Base-by-base conservation (phyloP, 92 coral and sea anemone genomes). In the Phenganax stokvisi region DNA sequence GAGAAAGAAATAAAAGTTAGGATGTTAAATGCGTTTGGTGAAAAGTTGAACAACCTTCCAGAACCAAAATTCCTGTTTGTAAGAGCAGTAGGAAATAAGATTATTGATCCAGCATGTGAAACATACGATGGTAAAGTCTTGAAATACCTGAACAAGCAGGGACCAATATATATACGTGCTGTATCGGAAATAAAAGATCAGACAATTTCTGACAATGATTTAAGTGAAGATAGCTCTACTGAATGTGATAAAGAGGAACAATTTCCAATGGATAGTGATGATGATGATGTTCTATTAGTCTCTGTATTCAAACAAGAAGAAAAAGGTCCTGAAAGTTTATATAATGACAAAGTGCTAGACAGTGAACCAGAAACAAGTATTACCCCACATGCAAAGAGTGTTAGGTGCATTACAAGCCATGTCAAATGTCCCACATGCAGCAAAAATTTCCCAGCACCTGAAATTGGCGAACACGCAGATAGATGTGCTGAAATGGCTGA, bases 101-200 rank as follows among this genome's bases (percentile, higher is more conserved):
- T 67, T 13, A 28, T 67, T 67, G 73, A 67, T 8, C 73, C 73
- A 16, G 73, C 30, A 37, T 67, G 73, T 67, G 73, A 28, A 16
- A 3, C 25, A 3, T 67, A 67, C 37, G 30, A 67, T 37, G 73
- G 73, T 13, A 67, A 67, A 37, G 73, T 67, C 12, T 67, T 67
- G 30, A 67, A 67, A 67, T 67, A 67, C 73, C 73, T 67, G 37
- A 67, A 67, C 73, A 67, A 67, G 37, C 73, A 67, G 73, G 73
- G 73, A 11, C 73, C 73, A 11, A 67, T 67, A 16, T 67, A 67
- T 27, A 67, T 67, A 16, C 73, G 73, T 67, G 73, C 73, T 67
- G 37, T 67, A 27, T 16, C 73, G 30, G 28, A 20, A 15, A 28
- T 67, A 0, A 67, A 37, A 16, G 12, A 12, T 27, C 12, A 13